Evolutionary conservation across 1,140 invertebrate species (phyloP).

Genomic region (Drosophila ananassae): DNA sequence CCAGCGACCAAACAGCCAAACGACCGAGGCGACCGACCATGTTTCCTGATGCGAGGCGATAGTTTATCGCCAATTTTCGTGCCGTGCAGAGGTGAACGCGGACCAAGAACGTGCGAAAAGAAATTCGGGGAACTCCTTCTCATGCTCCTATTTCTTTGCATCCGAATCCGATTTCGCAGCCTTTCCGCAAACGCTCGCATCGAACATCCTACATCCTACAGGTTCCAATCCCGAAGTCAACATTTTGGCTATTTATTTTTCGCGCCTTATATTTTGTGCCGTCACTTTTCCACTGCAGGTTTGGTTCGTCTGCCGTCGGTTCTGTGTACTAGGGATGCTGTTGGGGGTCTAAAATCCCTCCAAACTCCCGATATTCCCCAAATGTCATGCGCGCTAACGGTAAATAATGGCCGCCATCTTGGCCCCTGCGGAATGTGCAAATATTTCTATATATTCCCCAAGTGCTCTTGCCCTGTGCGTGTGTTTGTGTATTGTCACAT

Average conservation of each 20-base stretch:
- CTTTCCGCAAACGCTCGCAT: background rate
- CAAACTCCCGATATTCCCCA: conserved; percentile 3
- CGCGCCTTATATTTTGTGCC: conserved; percentile 1
- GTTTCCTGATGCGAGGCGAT: conserved; percentile 84
- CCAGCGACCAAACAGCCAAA: conserved; percentile 43
- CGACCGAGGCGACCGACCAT: conserved; percentile 76
- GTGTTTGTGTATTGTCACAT: conserved; percentile 46
- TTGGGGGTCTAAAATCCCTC: conserved; percentile 14
- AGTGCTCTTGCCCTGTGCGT: conserved; percentile 40
- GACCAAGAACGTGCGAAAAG: conserved; percentile 79
- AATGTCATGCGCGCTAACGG: conserved; percentile 79
- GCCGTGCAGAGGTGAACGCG: conserved; percentile 84
- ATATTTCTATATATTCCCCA: conserved; percentile 42
- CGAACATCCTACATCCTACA: background rate
- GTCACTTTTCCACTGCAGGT: background rate
- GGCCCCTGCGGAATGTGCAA: conserved; percentile 43
- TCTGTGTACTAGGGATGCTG: conserved; percentile 11
- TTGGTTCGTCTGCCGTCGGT: conserved; percentile 20
- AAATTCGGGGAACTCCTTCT: conserved; percentile 21
- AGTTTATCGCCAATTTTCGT: conserved; percentile 84
- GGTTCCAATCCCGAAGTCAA: background rate
- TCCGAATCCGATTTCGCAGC: background rate
- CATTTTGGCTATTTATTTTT: conserved; percentile 11
- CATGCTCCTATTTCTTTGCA: background rate
- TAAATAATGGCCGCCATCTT: conserved; percentile 83